Evolutionary conservation across 2,888 invertebrate genomes (phyloP), one percentile per base, ranked within the genome.

Genomic region (Dichetophora obliterata): DNA sequence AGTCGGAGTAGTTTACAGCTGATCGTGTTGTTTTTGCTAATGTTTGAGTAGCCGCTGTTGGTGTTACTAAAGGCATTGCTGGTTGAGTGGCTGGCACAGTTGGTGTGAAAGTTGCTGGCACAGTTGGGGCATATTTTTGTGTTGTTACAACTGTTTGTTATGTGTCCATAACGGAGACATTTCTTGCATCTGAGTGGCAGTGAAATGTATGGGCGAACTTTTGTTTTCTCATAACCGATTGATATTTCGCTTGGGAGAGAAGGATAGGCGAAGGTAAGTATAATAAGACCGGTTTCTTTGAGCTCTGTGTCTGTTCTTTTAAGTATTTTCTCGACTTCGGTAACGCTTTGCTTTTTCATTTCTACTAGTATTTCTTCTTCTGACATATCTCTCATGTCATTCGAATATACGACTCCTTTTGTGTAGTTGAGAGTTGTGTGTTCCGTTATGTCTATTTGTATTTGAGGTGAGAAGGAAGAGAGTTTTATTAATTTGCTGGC

Each of bases 161-260:
- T 9, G 16, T 69, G 69, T 4, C 27, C 16, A 31, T 5, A 69
- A 24, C 31, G 50, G n/a, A 27, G 31, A 19, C 69, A 69, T 16
- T 52, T 52, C 2, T 52, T 50, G n/a, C 69, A 69, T 31, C 50
- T 50, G 4, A 14, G n/a, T 66, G 48, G 66, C 8, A 66, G 5
- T 8, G 66, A 31, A 16, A 69, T 69, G 31, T 69, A 71, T 5
- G 69, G 69, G 4, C 69, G 50, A 5, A 69, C 19, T 11, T 11
- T 14, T 4, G 52, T 27, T 69, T 52, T 69, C 27, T 69, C 69
- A 52, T 69, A 69, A 52, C 69, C 69, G 16, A 69, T 69, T 4
- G 22, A 27, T 5, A 69, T 43, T 6, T 8, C 8, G n/a, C 52
- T 16, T 50, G 69, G 52, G 16, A 69, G 31, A 11, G 3, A 16